Evolutionary conservation across 2,797 vertebrate species (phyloP), one percentile per base, ranked within the genome.

Genomic region (Brachyrhaphis roseni): DNA sequence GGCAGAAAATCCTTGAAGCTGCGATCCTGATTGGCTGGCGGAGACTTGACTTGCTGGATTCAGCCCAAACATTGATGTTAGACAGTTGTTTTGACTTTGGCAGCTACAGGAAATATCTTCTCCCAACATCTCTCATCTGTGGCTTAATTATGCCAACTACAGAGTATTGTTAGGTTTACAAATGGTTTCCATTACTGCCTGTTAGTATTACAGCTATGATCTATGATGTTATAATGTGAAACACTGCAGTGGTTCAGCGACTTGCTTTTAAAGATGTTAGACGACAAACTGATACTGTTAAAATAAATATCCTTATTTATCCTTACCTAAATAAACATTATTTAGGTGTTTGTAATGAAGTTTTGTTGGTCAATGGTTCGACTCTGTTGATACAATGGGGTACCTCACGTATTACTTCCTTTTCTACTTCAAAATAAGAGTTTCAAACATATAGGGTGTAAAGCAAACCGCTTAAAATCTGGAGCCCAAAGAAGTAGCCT

Each of bases 41-140:
- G 34, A 77, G 31, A 43, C 15, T 23, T 18, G 31, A 47, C 28
- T 59, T 0, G 26, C 45, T 4, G 0, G 62, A 77, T 75, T 57
- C 84, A 36, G 76, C 76, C 23, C 8, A 71, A 71, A 71, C 26
- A 3, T 71, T 71, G 74, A 79, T 20, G 78, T 74, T 62, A 77
- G 80, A 75, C 79, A 81, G 79, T 75, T 84, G 76, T 85, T 86
- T 82, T 79, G 59, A 78, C 72, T 85, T 80, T 75, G 53, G 72
- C 31, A 64, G 78, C 72, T 62, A 31, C 23, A 26, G 23, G 28
- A 80, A 81, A 75, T 81, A 72, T 87, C 76, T 79, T 20, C 57
- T 77, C 51, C 55, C 77, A 66, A 20, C 39, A 75, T 85, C 74
- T 79, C 13, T 72, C 26, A 51, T 73, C n/a, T 71, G 28, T 47